These are phyloP conservation scores for Alloplasta piceator DNA, from an alignment of 2,888 invertebrate genomes.

Conservation along the genomic window DNA sequence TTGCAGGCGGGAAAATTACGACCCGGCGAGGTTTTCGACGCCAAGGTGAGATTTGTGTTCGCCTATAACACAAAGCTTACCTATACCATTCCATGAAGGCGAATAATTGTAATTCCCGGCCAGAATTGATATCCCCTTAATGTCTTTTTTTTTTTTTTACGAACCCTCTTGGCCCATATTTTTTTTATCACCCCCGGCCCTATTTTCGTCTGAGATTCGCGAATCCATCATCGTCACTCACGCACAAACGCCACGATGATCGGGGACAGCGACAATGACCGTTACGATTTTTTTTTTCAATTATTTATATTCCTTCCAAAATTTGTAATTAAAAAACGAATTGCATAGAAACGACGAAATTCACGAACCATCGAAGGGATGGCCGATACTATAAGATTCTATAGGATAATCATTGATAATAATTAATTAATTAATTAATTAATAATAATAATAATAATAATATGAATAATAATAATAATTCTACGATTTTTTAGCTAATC, in stretches of 20 bases:
- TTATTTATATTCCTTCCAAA: conserved; percentile 24
- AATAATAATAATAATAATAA: conserved; percentile 50
- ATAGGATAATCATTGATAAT: conserved; percentile 17
- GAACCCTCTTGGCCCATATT: conserved; percentile 24
- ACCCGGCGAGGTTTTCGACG: conserved; percentile 91
- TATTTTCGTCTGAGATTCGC: conserved; percentile 21
- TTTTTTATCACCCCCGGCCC: background rate
- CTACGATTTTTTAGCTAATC: conserved; percentile 66
- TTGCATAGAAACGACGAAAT: conserved; percentile 29
- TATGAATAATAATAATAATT: conserved; percentile 53
- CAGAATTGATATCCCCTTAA: conserved; percentile 22
- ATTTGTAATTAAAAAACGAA: conserved; percentile 21
- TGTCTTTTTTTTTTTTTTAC: conserved; percentile 48
- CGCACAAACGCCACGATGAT: conserved; percentile 61
- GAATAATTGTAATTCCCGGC: conserved; percentile 33
- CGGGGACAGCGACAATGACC: conserved; percentile 60
- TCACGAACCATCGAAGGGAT: conserved; percentile 42
- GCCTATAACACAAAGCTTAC: conserved; percentile 84
- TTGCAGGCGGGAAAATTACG: conserved; percentile 90
- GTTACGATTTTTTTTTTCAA: conserved; percentile 38
- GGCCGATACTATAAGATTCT: conserved; percentile 18
- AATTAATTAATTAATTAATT: conserved; percentile 44
- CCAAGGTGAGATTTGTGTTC: conserved; percentile 90
- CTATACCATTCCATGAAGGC: conserved; percentile 73
- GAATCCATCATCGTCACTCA: conserved; percentile 58